Conservation (phyloP, 2,113 vertebrate genomes). For the Columba livia region DNA sequence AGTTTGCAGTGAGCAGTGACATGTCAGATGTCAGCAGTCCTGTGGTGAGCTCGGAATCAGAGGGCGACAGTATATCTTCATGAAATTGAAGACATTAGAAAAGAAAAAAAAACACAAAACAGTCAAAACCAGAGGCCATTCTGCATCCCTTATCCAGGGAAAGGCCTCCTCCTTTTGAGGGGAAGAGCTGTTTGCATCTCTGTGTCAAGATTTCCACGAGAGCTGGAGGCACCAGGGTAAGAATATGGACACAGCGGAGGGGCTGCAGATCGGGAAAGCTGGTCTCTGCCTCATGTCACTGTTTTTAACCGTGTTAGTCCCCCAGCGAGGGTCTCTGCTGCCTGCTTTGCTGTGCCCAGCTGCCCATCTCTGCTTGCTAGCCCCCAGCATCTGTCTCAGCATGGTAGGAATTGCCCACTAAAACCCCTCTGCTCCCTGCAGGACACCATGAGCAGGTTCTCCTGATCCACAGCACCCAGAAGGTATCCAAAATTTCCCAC, state of each 20-base stretch:
- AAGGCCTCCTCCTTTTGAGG: neutral
- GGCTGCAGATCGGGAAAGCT: neutral
- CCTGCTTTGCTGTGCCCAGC: neutral
- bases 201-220: neutral
- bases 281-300: neutral
- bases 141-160: neutral
- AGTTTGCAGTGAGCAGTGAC: neutral
- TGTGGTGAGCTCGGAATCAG: neutral
- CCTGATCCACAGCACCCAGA: neutral
- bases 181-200: neutral
- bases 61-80: accelerated
- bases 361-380: neutral
- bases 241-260: accelerated
- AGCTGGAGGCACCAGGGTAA: neutral
- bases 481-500: neutral
- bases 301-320: neutral
- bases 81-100: neutral
- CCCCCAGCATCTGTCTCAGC: neutral
- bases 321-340: neutral
- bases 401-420: neutral
- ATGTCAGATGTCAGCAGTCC: neutral
- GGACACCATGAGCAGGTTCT: neutral
- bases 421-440: neutral
- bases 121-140: neutral
- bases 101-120: neutral